A percentile compares a stretch with the other conserved stretches of the same genome.
Conservation (phyloP, 2,888 invertebrate genomes). For the Malacosoma neustria region DNA sequence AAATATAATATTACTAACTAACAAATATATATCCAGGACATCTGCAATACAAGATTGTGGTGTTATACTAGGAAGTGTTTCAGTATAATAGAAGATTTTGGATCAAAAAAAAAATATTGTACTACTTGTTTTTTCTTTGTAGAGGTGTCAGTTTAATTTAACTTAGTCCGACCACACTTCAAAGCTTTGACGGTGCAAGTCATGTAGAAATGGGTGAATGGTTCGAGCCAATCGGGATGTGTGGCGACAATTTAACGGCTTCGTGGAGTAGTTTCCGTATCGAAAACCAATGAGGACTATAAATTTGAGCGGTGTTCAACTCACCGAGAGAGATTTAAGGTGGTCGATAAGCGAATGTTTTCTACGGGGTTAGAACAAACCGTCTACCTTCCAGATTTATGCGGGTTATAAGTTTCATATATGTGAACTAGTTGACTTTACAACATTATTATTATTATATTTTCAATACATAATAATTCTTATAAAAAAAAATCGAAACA, state of each 20-base stretch:
- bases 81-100: too few species aligned
- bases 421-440: neutral
- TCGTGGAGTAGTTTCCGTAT: conserved; percentile 16
- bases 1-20: too few species aligned
- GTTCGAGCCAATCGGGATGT: conserved; percentile 14
- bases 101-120: too few species aligned
- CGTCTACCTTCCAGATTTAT: conserved; percentile 12
- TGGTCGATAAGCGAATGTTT: conserved; percentile 45
- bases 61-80: too few species aligned
- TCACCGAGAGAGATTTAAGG: conserved; percentile 50
- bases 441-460: neutral
- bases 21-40: neutral
- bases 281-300: conserved; percentile 31
- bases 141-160: too few species aligned
- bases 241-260: conserved; percentile 23
- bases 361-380: conserved; percentile 24
- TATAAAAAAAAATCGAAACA: too few species aligned
- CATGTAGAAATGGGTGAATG: too few species aligned
- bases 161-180: too few species aligned
- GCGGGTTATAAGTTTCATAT: conserved; percentile 4
- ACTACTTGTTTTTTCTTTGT: too few species aligned
- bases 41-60: too few species aligned
- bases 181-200: too few species aligned
- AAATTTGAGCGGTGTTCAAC: conserved; percentile 40
- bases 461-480: neutral